Evolutionary conservation across 2,888 invertebrate genomes (phyloP), one percentile per base, ranked within the genome.

Genomic region (Thyatira batis): DNA sequence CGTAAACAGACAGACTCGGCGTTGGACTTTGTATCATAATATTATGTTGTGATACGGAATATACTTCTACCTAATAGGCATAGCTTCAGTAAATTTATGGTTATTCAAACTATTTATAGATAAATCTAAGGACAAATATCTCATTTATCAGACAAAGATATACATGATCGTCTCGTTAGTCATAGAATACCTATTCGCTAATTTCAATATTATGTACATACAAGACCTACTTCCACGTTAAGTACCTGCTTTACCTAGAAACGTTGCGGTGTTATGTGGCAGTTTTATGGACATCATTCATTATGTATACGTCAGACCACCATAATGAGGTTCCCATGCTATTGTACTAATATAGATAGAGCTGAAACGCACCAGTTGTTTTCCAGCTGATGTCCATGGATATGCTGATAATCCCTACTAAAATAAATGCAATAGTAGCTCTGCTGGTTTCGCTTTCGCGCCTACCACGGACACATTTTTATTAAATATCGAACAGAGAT

Each of bases 251-350:
- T 39, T 25, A 25, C 46, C 23, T 46, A 45, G 17, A 25, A 13
- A 6, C 3, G 25, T 28, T 13, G 8, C 20, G 13, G 20, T 60
- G 49, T n/a, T 23, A 50, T 45, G 50, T 28, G 27, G 30, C 49
- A 44, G 51, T 75, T 74, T 76, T 71, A 67, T 63, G 59, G 62
- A 51, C 33, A 51, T 49, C 62, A 75, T 80, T 78, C 61, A 79
- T 78, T 76, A 80, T 79, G 71, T 65, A 79, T 73, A 61, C 76
- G 58, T 52, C 61, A 57, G 54, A 52, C 30, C 54, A 50, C 46
- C 45, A 55, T 78, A 76, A 79, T 78, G 71, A 77, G 69, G 60
- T 67, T 65, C 65, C 60, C 70, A 67, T 64, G 60, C 63, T 61
- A 65, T 69, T 64, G 71, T 69, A 23, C 30, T 25, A 23, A 33